These are phyloP conservation scores for Meles meles DNA, from an alignment of 2,113 vertebrate genomes.

Conservation along the genomic window DNA sequence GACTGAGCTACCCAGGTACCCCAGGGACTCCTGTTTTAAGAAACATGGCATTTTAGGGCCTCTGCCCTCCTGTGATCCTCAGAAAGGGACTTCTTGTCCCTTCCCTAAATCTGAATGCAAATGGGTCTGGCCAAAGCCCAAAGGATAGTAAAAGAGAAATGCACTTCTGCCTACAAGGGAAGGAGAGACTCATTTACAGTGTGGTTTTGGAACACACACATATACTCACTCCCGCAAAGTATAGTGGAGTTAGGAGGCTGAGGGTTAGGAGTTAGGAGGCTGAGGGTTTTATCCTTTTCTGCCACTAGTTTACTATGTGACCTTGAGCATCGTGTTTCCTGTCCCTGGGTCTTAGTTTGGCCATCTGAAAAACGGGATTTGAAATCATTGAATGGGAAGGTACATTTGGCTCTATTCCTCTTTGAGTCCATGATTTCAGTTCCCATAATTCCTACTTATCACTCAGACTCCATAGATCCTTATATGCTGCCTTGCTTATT, in stretches of 20 bases:
- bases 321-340: neutral
- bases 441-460: neutral
- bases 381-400: neutral
- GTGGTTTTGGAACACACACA: neutral
- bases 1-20: too few relatives aligned
- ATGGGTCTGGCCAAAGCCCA: neutral
- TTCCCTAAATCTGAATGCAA: neutral
- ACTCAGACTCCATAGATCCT: neutral
- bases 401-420: neutral
- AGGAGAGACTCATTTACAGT: neutral
- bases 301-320: neutral
- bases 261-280: neutral
- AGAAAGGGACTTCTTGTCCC: neutral
- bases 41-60: neutral
- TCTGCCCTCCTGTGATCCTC: neutral
- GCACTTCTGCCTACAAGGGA: neutral
- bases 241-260: neutral
- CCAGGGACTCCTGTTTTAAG: neutral
- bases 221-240: neutral
- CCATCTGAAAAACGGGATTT: neutral
- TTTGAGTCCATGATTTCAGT: neutral
- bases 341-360: neutral
- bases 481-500: neutral
- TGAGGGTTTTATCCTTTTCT: neutral
- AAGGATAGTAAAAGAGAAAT: slow-evolving; percentile 1